Conservation (phyloP, 2,113 vertebrate genomes). For the Aplodontia rufa region DNA sequence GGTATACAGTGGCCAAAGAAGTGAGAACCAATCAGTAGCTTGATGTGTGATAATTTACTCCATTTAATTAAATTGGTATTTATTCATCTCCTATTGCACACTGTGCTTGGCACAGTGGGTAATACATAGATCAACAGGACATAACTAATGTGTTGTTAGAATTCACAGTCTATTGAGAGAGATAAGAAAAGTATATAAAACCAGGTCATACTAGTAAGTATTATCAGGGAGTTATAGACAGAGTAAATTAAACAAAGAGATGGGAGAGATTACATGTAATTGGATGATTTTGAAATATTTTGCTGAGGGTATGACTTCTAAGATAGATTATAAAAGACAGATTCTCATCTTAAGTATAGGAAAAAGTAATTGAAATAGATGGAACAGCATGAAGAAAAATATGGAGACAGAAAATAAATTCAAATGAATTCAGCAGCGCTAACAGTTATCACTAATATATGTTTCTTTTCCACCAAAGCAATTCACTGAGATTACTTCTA, state of each 20-base stretch:
- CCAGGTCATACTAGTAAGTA: not conserved
- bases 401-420: not conserved
- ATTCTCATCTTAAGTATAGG: not conserved
- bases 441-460: not conserved
- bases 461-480: not conserved
- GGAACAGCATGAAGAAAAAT: not conserved
- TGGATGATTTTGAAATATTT: conserved; percentile 6
- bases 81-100: conserved; percentile 12
- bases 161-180: not conserved
- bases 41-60: not conserved
- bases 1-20: not conserved
- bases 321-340: not conserved
- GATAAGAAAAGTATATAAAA: not conserved
- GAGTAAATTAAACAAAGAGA: not conserved
- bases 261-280: not conserved
- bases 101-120: not conserved
- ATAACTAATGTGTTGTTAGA: not conserved
- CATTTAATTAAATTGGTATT: conserved; percentile 45
- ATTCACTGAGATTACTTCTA: not conserved
- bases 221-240: not conserved
- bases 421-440: not conserved
- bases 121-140: not conserved
- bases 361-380: not conserved
- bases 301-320: not conserved
- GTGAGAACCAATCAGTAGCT: not conserved